phyloP scores from a whole-genome alignment of 2,888 invertebrate species.

The Cephus rjabovi region DNA sequence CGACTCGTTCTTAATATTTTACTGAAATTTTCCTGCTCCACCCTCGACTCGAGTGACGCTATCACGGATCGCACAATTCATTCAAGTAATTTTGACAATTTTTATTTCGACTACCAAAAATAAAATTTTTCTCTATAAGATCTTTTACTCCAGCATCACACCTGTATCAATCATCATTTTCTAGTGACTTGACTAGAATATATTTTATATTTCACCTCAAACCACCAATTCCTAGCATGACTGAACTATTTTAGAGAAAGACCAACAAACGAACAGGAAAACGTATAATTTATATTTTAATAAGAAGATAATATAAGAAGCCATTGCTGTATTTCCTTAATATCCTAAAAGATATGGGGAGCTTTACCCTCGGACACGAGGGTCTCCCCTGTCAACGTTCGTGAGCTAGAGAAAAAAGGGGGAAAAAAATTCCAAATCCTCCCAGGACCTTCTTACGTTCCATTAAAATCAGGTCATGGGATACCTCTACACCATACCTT shows the following conservation, averaged over 20 bases:
- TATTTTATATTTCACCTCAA: not conserved
- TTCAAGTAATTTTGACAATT: not conserved
- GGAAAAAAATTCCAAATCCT: not conserved
- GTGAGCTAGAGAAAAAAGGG: not conserved
- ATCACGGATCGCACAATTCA: not conserved
- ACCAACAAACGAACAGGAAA: not conserved
- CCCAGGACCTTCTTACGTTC: not conserved
- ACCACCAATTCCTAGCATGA: not conserved
- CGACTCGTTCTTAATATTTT: not conserved
- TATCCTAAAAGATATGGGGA: constrained; percentile 8
- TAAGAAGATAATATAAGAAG: not conserved
- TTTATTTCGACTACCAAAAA: not conserved
- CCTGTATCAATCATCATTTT: not conserved
- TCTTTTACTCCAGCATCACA: not conserved
- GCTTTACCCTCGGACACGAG: not conserved
- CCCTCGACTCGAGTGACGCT: not conserved
- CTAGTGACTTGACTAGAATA: not conserved
- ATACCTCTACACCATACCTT: not conserved
- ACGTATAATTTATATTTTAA: no score
- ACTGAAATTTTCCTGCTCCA: not conserved
- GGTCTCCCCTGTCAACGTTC: not conserved
- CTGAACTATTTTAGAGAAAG: not conserved
- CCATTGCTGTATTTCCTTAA: constrained; percentile 31
- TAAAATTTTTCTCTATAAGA: not conserved
- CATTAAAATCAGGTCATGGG: not conserved